phyloP scores from a whole-genome alignment of 1,140 invertebrate species.

The Drosophila trapezifrons region DNA sequence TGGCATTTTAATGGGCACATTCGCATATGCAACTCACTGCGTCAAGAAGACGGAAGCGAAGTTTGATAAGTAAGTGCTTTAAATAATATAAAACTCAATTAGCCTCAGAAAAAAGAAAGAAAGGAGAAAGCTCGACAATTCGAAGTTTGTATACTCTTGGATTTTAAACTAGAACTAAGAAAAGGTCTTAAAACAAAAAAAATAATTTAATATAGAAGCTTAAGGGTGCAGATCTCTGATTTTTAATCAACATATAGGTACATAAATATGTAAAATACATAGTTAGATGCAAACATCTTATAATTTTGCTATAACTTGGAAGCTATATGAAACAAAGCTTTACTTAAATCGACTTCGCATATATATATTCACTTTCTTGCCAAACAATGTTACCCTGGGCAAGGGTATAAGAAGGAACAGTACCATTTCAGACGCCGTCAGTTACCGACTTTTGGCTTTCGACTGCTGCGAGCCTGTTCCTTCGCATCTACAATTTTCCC shows the following conservation, averaged over 20 bases:
- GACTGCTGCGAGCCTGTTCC: conserved; percentile 41
- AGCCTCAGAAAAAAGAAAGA: not conserved
- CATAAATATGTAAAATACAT: not conserved
- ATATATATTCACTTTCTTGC: not conserved
- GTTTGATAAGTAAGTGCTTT: conserved; percentile 51
- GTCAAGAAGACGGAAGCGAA: conserved; percentile 31
- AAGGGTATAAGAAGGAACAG: not conserved
- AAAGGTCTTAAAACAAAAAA: no score
- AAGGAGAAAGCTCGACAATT: no score
- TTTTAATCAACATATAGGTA: no score
- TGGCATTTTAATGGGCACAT: conserved; percentile 46
- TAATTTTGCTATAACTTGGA: not conserved
- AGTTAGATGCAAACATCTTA: not conserved
- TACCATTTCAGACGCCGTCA: not conserved
- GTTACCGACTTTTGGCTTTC: conserved; percentile 1
- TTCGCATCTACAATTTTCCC: conserved; percentile 37
- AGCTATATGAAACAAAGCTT: not conserved
- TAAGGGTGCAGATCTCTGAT: no score
- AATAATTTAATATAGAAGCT: no score
- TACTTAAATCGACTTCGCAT: no score
- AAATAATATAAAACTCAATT: conserved; percentile 51
- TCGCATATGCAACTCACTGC: conserved; percentile 34
- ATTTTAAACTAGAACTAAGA: no score
- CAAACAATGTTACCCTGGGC: not conserved
- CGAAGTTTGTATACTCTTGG: not conserved